phyloP scores from a whole-genome alignment of 37 sponge, comb jelly and placozoan species.

The Chondrilla cf. caribensis region DNA sequence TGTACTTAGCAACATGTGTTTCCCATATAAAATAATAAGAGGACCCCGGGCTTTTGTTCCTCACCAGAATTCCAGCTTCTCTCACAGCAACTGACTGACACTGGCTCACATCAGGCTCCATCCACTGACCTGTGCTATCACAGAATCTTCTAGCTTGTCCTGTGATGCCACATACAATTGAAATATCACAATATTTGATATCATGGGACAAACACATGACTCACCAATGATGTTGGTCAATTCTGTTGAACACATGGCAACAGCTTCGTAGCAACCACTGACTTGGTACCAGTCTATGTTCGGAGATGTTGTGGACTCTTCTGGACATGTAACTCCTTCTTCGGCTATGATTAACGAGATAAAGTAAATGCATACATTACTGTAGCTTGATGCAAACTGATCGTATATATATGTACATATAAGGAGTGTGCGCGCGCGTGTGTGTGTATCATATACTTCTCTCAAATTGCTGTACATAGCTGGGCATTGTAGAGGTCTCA shows the following conservation, averaged over 20 bases:
- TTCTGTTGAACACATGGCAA: not conserved
- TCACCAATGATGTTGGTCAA: not conserved
- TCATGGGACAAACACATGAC: not conserved
- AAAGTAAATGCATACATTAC: too few relatives aligned
- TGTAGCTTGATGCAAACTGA: too few relatives aligned
- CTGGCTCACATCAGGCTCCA: not conserved
- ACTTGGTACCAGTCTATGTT: not conserved
- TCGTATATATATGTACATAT: too few relatives aligned
- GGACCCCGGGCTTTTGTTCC: too few relatives aligned
- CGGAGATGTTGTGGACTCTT: not conserved
- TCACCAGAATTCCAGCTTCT: not conserved
- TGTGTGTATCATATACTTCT: too few relatives aligned
- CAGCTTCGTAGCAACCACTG: not conserved
- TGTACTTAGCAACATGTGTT: too few relatives aligned
- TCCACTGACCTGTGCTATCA: not conserved
- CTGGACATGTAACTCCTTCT: not conserved
- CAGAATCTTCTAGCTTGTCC: conserved; percentile 2
- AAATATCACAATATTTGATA: not conserved
- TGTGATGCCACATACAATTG: not conserved
- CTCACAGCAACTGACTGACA: not conserved
- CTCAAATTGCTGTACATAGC: too few relatives aligned
- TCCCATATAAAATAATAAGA: too few relatives aligned
- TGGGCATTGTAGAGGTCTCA: too few relatives aligned
- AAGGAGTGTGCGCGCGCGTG: too few relatives aligned
- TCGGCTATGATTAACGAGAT: not conserved